These are phyloP conservation scores for Pluvialis apricaria DNA, from an alignment of 2,113 vertebrate genomes.

Conservation along the genomic window DNA sequence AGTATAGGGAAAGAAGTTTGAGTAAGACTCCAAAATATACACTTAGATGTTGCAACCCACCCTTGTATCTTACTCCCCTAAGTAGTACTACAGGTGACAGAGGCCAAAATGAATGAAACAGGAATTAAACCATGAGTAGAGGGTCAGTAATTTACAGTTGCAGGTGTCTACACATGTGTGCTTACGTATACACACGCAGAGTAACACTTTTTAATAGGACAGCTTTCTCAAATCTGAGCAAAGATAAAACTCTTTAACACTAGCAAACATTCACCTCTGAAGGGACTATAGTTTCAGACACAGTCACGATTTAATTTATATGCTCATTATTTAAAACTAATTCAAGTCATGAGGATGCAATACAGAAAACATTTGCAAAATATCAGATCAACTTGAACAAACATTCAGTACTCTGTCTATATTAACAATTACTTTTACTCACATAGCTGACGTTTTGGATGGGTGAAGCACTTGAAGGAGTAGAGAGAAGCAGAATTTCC, in stretches of 20 bases:
- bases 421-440: neutral
- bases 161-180: neutral
- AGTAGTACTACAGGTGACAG: neutral
- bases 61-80: neutral
- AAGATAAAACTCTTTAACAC: neutral
- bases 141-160: neutral
- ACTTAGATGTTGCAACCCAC: neutral
- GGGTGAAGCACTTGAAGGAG: neutral
- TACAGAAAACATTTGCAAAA: neutral
- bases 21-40: neutral
- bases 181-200: neutral
- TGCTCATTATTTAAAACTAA: neutral
- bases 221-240: neutral
- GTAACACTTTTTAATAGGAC: neutral
- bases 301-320: neutral
- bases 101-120: neutral
- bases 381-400: neutral
- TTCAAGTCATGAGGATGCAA: neutral
- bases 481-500: neutral
- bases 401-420: neutral
- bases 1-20: neutral
- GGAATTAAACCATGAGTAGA: neutral
- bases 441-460: neutral
- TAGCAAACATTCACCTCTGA: neutral
- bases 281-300: neutral